Percentiles rank a stretch among this genome's conserved stretches.
phyloP scores from a whole-genome alignment of 2,797 vertebrate species.

The Molossus alvarezi region DNA sequence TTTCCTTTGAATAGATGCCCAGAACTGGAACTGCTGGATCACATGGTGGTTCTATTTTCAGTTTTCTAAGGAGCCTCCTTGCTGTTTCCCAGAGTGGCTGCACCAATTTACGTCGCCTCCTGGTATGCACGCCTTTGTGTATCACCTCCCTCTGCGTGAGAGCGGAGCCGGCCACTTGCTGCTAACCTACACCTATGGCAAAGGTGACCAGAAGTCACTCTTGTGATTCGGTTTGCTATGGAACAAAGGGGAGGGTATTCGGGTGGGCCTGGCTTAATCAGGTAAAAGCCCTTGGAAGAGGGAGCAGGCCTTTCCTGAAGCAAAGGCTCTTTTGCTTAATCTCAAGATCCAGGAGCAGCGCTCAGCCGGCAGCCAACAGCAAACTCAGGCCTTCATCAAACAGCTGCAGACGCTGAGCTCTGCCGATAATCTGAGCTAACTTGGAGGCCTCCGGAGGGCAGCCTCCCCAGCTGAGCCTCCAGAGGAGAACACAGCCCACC shows the following conservation, averaged over 20 bases:
- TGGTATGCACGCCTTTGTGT: neutral
- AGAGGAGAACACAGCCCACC: neutral
- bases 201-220: neutral
- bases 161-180: neutral
- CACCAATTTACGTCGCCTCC: neutral
- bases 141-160: neutral
- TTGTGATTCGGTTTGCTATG: neutral
- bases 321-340: neutral
- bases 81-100: neutral
- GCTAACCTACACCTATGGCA: neutral
- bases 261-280: neutral
- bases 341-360: neutral
- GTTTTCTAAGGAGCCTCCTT: too few species aligned
- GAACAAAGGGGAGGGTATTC: neutral
- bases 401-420: neutral
- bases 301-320: too few species aligned
- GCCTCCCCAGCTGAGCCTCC: neutral
- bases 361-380: neutral
- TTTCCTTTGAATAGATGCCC: too few species aligned
- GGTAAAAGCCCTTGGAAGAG: neutral
- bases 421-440: neutral
- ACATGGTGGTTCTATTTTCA: too few species aligned
- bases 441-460: neutral
- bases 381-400: neutral
- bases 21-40: too few species aligned